Evolutionary conservation across 2,113 vertebrate genomes (phyloP), one percentile per base, ranked within the genome.

Genomic region (Phaetusa simplex): DNA sequence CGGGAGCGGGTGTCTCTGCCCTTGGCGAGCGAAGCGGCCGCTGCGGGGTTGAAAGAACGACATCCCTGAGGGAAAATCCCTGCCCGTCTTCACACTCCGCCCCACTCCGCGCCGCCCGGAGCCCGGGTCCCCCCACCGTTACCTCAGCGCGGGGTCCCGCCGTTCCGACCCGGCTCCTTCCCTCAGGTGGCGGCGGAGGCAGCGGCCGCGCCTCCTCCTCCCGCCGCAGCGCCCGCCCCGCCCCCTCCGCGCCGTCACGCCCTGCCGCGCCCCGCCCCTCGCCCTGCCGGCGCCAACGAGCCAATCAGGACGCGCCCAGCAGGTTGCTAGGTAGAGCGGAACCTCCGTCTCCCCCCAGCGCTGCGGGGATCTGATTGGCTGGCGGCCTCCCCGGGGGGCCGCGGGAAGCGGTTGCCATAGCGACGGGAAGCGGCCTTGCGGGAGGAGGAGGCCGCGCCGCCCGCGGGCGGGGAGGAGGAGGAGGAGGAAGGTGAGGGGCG

Each of bases 301-400:
- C 96, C 95, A 94, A 96, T 97, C 56, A 23, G 32, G 43, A 32
- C 2, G 32, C 8, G 14, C 7, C 14, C 4, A 4, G 27, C 32
- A 12, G 88, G 91, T 95, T 96, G 93, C 95, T 93, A 93, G 94
- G 92, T 88, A 78, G 85, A 94, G 55, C 29, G 40, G 47, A 61
- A 22, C 34, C 30, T 11, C 59, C 42, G 38, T 36, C 21, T 20
- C 34, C 34, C 58, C 58, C 58, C 34, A 10, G 21, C 43, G 9
- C 34, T 3, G 29, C 14, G 36, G 34, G 45, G 52, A 43, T 16
- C 40, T 55, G 80, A 94, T 91, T 91, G 91, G 94, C 40, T 36
- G 88, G 18, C 1, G 24, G 8, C 20, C 17, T 11, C 65, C n/a
- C 34, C 34, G 26, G 45, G 43, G 49, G 36, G 40, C 47, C 5